Evolutionary conservation across 2,113 vertebrate genomes (phyloP).

Genomic region (Hypanus sabinus): DNA sequence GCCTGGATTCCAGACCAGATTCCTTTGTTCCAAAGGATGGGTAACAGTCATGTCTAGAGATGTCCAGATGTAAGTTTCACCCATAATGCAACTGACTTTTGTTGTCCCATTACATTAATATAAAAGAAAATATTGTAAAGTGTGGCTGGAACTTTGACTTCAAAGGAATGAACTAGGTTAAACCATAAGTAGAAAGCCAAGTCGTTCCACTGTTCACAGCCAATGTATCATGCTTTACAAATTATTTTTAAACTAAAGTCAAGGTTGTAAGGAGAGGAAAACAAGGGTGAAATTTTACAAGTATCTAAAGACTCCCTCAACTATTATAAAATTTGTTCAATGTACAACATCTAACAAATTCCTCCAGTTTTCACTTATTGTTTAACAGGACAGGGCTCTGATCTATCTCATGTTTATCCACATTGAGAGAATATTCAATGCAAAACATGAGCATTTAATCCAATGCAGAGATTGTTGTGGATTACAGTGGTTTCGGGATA

Average conservation of each 20-base stretch:
- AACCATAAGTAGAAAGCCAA: not conserved
- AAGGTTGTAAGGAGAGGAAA: not conserved
- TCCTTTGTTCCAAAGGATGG: not conserved
- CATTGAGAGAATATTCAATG: not conserved
- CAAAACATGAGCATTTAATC: not conserved
- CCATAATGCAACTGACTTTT: too few species aligned
- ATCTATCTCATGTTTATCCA: not conserved
- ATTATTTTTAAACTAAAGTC: not conserved
- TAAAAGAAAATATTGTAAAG: not conserved
- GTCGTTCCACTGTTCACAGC: not conserved
- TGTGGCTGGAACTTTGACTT: not conserved
- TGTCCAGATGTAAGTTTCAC: not conserved
- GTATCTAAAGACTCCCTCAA: not conserved
- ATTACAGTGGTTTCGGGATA: too few species aligned
- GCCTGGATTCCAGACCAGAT: not conserved
- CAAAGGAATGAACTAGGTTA: not conserved
- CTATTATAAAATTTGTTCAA: not conserved
- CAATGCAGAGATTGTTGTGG: not conserved
- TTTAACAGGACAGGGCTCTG: not conserved
- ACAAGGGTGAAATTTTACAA: not conserved
- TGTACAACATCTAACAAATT: not conserved
- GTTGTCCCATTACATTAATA: not conserved
- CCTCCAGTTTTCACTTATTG: not conserved
- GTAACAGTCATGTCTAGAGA: not conserved
- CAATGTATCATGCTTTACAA: not conserved